Evolutionary conservation across 30 jellyfish, hydroid and myxozoan species (phyloP).

Genomic region (Chrysaora quinquecirrha): DNA sequence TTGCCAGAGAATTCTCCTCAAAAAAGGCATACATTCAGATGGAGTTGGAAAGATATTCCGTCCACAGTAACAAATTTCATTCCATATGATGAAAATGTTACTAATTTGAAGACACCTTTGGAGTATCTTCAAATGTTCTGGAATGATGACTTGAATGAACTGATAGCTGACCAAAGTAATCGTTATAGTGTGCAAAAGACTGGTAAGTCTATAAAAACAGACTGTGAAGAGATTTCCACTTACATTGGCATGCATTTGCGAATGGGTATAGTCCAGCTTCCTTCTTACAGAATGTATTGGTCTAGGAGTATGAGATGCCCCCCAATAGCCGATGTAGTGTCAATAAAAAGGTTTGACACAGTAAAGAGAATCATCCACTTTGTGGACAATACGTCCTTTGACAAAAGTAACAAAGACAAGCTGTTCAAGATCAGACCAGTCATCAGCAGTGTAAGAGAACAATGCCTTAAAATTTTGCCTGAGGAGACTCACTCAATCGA

Average conservation of each 20-base stretch:
- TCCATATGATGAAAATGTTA: constrained; percentile 14
- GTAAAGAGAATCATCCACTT: constrained; percentile 42
- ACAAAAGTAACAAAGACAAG: constrained; percentile 22
- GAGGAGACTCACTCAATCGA: constrained; percentile 62
- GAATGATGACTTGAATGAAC: constrained; percentile 36
- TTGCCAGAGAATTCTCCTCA: neutral
- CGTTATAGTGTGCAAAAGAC: constrained; percentile 51
- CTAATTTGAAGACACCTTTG: neutral
- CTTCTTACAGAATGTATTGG: constrained; percentile 68
- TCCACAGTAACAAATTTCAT: neutral
- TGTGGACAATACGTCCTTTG: constrained; percentile 50
- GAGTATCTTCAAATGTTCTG: constrained; percentile 39
- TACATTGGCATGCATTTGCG: constrained; percentile 71
- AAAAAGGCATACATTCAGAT: neutral
- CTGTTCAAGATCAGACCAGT: constrained; percentile 63
- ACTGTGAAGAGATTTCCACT: constrained; percentile 30
- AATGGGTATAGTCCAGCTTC: constrained; percentile 68
- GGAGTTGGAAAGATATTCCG: neutral
- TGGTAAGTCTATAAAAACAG: constrained; percentile 30
- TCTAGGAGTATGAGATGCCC: constrained; percentile 49
- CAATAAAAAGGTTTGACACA: constrained; percentile 53
- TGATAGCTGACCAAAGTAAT: constrained; percentile 50
- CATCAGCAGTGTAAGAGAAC: constrained; percentile 25
- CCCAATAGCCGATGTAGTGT: constrained; percentile 67
- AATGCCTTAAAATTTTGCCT: constrained; percentile 42